Conservation (phyloP, 2,888 invertebrate species). For the Schizotus pectinicornis region DNA sequence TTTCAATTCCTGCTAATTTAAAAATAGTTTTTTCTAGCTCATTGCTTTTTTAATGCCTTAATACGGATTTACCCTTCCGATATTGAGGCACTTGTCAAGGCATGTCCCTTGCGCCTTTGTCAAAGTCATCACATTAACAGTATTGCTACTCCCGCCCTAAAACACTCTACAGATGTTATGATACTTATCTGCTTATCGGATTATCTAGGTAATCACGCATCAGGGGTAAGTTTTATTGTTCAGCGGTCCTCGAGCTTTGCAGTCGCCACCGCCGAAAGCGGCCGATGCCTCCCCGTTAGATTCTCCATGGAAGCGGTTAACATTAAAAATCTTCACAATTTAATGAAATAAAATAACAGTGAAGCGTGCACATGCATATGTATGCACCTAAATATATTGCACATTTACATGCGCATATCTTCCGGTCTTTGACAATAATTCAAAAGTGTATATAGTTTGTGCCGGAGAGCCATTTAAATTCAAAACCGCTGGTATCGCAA, state of each 20-base stretch:
- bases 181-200: conserved; percentile 55
- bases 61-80: too few relatives aligned
- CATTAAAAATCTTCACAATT: too few relatives aligned
- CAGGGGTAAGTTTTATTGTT: conserved; percentile 11
- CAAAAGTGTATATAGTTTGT: conserved; percentile 21
- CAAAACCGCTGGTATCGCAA: conserved; percentile 28
- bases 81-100: conserved; percentile 12
- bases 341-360: not conserved
- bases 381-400: conserved; percentile 5
- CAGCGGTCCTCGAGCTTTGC: not conserved
- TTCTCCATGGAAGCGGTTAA: not conserved
- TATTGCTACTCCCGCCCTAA: conserved; percentile 34
- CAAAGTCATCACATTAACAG: conserved; percentile 15
- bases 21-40: too few relatives aligned
- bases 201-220: conserved; percentile 35
- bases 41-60: too few relatives aligned
- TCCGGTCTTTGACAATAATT: conserved; percentile 16
- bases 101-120: conserved; percentile 4
- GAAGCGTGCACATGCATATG: conserved; percentile 5
- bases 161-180: conserved; percentile 55
- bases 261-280: not conserved
- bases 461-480: conserved; percentile 20
- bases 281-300: too few relatives aligned
- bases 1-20: too few relatives aligned
- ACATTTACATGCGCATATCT: conserved; percentile 7